These are phyloP conservation scores for Acanthosepion pharaonis DNA, from an alignment of 2,888 invertebrate species.

Conservation along the genomic window DNA sequence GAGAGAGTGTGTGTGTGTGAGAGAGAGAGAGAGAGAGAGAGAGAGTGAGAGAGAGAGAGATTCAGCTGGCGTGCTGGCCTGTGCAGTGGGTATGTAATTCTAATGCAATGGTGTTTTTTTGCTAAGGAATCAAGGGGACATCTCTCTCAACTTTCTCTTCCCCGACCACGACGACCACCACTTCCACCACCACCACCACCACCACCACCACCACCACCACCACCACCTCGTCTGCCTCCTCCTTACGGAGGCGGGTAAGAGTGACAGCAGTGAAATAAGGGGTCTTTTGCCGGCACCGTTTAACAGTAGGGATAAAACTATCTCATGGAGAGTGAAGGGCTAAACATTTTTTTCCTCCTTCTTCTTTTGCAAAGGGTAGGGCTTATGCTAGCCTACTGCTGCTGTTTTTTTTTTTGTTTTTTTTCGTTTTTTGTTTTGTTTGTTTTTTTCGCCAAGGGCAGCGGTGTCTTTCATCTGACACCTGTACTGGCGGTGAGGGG, in stretches of 20 bases:
- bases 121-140: too few species aligned
- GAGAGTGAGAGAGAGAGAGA: too few species aligned
- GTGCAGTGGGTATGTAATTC: too few species aligned
- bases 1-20: too few species aligned
- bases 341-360: not conserved
- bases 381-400: not conserved
- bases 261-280: not conserved
- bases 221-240: too few species aligned
- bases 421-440: not conserved
- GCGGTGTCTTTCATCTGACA: slow-evolving; percentile 21
- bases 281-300: not conserved
- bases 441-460: too few species aligned
- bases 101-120: too few species aligned
- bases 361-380: not conserved
- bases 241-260: not conserved
- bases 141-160: too few species aligned
- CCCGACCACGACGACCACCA: not conserved
- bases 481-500: not conserved
- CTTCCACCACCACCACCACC: not conserved
- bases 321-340: not conserved
- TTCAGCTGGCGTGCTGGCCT: too few species aligned
- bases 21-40: too few species aligned
- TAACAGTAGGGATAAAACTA: not conserved
- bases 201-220: not conserved
- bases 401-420: not conserved